These are phyloP conservation scores for Troilus luridus DNA, from an alignment of 2,888 invertebrate genomes.

Conservation along the genomic window DNA sequence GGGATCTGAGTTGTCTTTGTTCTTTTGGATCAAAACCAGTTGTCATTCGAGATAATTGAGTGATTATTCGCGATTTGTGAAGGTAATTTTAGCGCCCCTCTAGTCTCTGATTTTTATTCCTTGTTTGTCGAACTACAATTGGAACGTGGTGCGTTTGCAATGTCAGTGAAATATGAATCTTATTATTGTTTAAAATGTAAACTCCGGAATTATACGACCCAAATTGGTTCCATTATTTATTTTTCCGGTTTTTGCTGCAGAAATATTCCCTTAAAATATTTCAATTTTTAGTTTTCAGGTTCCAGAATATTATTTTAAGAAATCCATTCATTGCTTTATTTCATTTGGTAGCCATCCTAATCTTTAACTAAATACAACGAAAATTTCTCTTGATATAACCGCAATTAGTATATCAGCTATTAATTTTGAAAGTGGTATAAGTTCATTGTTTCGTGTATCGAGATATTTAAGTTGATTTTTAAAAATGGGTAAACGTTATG, in stretches of 20 bases:
- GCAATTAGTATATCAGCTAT: too few relatives aligned
- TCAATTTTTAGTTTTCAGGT: too few relatives aligned
- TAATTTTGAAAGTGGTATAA: too few relatives aligned
- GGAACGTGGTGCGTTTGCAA: neutral
- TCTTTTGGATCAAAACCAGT: neutral
- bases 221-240: neutral
- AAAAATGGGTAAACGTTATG: too few relatives aligned
- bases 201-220: neutral
- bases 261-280: neutral
- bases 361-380: too few relatives aligned
- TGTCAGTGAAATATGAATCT: neutral
- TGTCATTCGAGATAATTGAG: conserved; percentile 12
- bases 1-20: neutral
- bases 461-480: too few relatives aligned
- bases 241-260: neutral
- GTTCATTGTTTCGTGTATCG: too few relatives aligned
- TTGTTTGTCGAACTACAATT: neutral
- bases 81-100: neutral
- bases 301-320: too few relatives aligned
- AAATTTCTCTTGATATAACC: too few relatives aligned
- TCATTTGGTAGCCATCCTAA: too few relatives aligned
- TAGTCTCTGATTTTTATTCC: neutral
- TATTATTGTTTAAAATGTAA: neutral
- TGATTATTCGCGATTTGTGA: neutral
- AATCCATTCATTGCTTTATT: too few relatives aligned